Conservation (phyloP, 2,888 invertebrate species). For the Caenorhabditis becei region DNA sequence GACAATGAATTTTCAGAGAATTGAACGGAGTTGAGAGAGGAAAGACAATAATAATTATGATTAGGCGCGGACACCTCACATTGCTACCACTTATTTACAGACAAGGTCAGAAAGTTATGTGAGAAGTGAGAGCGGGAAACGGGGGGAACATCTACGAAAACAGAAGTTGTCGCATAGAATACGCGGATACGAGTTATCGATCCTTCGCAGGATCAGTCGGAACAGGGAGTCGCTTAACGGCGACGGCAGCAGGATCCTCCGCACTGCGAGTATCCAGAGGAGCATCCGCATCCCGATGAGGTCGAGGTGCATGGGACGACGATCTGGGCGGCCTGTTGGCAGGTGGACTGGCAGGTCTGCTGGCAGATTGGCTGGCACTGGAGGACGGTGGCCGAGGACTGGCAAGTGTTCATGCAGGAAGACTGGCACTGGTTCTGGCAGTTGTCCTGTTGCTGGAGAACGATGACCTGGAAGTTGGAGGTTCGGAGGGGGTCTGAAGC, state of each 20-base stretch:
- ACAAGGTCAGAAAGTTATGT: conserved; percentile 59
- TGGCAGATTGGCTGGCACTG: conserved; percentile 73
- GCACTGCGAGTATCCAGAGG: conserved; percentile 71
- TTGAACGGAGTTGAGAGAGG: conserved; percentile 1
- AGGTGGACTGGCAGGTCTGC: conserved; percentile 73
- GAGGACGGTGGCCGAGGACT: conserved; percentile 64
- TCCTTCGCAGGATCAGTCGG: conserved; percentile 39
- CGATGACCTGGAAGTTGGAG: conserved; percentile 57
- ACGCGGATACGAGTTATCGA: conserved; percentile 45
- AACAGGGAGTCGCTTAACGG: conserved; percentile 47
- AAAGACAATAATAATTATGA: conserved; percentile 31
- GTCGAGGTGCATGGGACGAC: conserved; percentile 68
- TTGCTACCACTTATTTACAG: conserved; percentile 63
- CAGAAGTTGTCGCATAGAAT: conserved; percentile 60
- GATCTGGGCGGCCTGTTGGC: conserved; percentile 72
- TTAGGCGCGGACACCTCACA: conserved; percentile 46
- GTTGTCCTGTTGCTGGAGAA: conserved; percentile 67
- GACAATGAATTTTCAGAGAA: conserved; percentile 46
- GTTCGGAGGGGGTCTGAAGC: background rate
- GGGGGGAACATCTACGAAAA: conserved; percentile 36
- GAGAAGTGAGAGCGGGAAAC: conserved; percentile 29
- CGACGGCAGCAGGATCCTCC: conserved; percentile 74
- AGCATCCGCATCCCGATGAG: conserved; percentile 68
- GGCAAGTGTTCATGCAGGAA: conserved; percentile 72
- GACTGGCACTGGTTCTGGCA: conserved; percentile 70